These are phyloP conservation scores for Salarias fasciatus DNA, from an alignment of 2,797 vertebrate species.

Conservation along the genomic window DNA sequence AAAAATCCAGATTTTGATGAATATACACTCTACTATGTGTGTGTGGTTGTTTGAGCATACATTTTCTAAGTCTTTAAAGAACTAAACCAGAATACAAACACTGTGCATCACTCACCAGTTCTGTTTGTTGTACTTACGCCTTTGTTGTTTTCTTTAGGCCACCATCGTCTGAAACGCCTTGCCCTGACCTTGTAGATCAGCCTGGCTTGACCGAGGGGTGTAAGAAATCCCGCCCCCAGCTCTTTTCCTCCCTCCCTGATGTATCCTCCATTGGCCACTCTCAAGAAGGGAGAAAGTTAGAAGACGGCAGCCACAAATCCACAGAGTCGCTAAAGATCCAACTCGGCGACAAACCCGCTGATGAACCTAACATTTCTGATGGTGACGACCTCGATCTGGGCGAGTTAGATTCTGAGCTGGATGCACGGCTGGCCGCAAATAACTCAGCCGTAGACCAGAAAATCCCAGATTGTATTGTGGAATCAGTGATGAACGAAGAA, in stretches of 20 bases:
- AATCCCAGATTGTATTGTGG: slow-evolving; percentile 74
- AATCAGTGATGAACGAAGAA: slow-evolving; percentile 69
- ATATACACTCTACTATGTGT: too few species aligned
- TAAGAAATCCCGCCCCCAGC: slow-evolving; percentile 54
- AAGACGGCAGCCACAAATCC: slow-evolving; percentile 42
- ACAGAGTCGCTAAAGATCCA: slow-evolving; percentile 52
- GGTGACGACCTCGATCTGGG: slow-evolving; percentile 42
- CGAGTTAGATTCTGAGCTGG: slow-evolving; percentile 56
- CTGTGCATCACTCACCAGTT: too few species aligned
- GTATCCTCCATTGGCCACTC: slow-evolving; percentile 71
- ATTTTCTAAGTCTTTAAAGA: too few species aligned
- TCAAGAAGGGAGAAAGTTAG: slow-evolving; percentile 14
- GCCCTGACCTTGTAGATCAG: slow-evolving; percentile 78
- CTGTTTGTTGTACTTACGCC: too few species aligned
- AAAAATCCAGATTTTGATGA: too few species aligned
- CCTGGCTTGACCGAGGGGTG: slow-evolving; percentile 44
- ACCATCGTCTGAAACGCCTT: slow-evolving; percentile 42
- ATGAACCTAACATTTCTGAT: slow-evolving; percentile 16
- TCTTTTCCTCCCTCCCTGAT: slow-evolving; percentile 79
- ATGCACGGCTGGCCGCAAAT: slow-evolving; percentile 31
- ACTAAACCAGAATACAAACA: too few species aligned
- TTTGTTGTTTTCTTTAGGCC: slow-evolving; percentile 36
- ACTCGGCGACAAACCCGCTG: slow-evolving; percentile 3
- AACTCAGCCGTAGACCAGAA: slow-evolving; percentile 29
- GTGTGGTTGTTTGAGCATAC: too few species aligned